These are phyloP conservation scores for Criorhina ranunculi DNA, from an alignment of 2,888 invertebrate species.

Conservation along the genomic window DNA sequence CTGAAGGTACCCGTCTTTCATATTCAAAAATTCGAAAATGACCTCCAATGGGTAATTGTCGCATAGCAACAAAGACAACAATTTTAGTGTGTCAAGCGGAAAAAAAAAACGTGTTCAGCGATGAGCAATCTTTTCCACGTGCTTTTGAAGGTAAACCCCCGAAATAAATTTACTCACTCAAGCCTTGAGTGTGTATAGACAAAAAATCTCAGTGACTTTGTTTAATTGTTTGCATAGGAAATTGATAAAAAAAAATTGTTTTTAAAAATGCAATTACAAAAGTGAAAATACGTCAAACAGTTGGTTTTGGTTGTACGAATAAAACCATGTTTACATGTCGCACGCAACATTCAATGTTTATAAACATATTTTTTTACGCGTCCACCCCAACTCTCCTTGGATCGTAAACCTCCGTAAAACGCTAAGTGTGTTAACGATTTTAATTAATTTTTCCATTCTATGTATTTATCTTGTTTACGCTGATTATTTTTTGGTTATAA, in stretches of 20 bases:
- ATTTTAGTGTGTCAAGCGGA: conserved; percentile 9
- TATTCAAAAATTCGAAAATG: conserved; percentile 41
- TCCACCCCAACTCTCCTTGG: not conserved
- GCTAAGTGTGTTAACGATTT: conserved; percentile 7
- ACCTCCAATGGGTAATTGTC: conserved; percentile 50
- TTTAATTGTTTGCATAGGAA: conserved; percentile 2
- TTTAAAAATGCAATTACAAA: not conserved
- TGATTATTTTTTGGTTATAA: conserved; percentile 36
- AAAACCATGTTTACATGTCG: not conserved
- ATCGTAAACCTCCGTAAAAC: not conserved
- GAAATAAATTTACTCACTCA: not conserved
- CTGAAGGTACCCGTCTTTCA: conserved; percentile 35
- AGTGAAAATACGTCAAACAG: not conserved
- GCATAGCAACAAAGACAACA: conserved; percentile 54
- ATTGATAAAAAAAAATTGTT: not conserved
- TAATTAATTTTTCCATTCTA: conserved; percentile 33
- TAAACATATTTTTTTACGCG: not conserved
- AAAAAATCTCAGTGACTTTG: not conserved
- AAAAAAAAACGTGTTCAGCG: conserved; percentile 38
- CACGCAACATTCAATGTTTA: conserved; percentile 19
- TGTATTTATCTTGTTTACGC: not conserved
- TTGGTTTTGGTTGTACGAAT: too few species aligned
- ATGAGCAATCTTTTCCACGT: conserved; percentile 44
- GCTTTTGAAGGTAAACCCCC: conserved; percentile 36
- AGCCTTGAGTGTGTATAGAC: not conserved